phyloP scores from a whole-genome alignment of 53 echinoderm and acorn worm genomes.

The Antedon mediterranea region DNA sequence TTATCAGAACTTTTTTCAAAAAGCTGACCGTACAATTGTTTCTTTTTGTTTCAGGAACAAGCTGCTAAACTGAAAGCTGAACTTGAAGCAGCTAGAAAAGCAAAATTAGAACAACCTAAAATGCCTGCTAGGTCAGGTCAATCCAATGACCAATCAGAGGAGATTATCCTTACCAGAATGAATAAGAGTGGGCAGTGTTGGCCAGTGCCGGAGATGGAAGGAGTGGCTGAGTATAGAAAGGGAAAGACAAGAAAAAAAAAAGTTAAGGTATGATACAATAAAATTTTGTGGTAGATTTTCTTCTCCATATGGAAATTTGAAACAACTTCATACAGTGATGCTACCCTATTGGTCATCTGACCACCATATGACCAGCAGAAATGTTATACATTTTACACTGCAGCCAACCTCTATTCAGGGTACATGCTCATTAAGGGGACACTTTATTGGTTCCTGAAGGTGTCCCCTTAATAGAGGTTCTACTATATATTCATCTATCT shows the following conservation, averaged over 20 bases:
- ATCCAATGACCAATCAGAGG: slow-evolving; percentile 18
- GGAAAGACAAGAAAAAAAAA: slow-evolving; percentile 57
- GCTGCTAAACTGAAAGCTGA: slow-evolving; percentile 52
- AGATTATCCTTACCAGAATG: slow-evolving; percentile 65
- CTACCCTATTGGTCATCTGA: too few species aligned
- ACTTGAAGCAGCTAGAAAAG: slow-evolving; percentile 60
- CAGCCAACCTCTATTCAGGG: too few species aligned
- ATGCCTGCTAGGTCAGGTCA: slow-evolving; percentile 2
- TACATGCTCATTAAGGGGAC: too few species aligned
- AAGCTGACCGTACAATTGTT: neutral
- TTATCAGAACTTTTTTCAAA: too few species aligned
- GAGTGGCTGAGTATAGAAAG: slow-evolving; percentile 11
- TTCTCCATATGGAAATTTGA: too few species aligned
- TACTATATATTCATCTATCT: too few species aligned
- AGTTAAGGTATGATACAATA: slow-evolving; percentile 20
- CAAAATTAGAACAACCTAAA: slow-evolving; percentile 17
- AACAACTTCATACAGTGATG: too few species aligned
- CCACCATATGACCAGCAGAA: too few species aligned
- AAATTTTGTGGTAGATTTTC: too few species aligned
- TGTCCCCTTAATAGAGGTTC: too few species aligned
- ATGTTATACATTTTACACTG: too few species aligned
- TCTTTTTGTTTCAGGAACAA: slow-evolving; percentile 25
- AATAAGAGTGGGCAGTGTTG: slow-evolving; percentile 88
- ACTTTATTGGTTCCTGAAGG: too few species aligned
- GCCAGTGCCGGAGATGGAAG: slow-evolving; percentile 51